Conservation (phyloP, 2,113 vertebrate genomes). For the Rhadina sibilatrix region DNA sequence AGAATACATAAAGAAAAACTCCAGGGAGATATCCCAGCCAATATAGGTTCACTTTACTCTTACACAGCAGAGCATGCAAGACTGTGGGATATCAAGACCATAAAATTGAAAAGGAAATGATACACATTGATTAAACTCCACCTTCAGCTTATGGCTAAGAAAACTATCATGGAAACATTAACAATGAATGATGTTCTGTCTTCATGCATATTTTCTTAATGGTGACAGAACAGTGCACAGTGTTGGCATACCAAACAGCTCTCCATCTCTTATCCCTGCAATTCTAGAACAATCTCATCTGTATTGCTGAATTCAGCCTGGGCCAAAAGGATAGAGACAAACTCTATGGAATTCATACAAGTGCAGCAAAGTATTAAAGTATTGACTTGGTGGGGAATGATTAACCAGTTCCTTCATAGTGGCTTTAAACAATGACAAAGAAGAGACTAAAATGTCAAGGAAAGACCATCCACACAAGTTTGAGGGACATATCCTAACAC, state of each 20-base stretch:
- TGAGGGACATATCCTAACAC: background rate
- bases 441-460: background rate
- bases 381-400: background rate
- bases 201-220: background rate
- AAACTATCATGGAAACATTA: background rate
- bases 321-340: background rate
- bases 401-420: background rate
- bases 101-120: conserved; percentile 25
- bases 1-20: background rate
- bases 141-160: background rate
- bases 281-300: background rate
- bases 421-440: conserved; percentile 4
- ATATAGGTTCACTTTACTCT: background rate
- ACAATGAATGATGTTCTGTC: background rate
- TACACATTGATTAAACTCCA: background rate
- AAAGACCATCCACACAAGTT: background rate
- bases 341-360: background rate
- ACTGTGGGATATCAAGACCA: background rate
- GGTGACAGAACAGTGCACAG: background rate
- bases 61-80: background rate
- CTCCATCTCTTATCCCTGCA: background rate
- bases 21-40: background rate
- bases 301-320: background rate
- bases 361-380: background rate
- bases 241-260: background rate